These are phyloP conservation scores for Dryobates pubescens DNA, from an alignment of 2,797 vertebrate species.

Conservation along the genomic window DNA sequence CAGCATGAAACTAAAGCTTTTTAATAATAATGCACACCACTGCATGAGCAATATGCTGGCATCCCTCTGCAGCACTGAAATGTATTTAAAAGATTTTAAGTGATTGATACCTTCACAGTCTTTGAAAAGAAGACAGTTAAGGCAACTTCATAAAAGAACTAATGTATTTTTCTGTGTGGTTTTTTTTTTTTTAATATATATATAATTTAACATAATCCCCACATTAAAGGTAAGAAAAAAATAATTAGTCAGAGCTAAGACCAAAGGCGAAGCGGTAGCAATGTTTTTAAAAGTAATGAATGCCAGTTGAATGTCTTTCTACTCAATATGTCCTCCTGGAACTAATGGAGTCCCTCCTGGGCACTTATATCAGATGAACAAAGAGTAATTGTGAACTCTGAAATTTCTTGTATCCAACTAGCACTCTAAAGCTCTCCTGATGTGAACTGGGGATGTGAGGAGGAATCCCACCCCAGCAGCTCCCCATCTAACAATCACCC, in stretches of 20 bases:
- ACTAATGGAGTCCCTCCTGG: slow-evolving; percentile 14
- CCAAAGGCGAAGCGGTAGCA: slow-evolving; percentile 59
- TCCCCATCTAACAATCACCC: background rate
- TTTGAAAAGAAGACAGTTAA: background rate
- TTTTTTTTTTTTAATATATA: background rate
- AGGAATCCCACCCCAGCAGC: background rate
- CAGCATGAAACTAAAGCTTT: background rate
- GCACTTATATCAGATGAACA: slow-evolving; percentile 15
- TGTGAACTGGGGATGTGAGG: background rate
- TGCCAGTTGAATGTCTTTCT: slow-evolving; percentile 17
- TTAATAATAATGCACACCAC: background rate
- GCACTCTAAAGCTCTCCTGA: background rate
- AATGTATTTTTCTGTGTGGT: background rate
- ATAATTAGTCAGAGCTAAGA: slow-evolving; percentile 22
- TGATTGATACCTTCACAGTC: background rate
- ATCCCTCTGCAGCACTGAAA: background rate
- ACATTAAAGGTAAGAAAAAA: slow-evolving; percentile 30
- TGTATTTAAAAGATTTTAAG: slow-evolving; percentile 1
- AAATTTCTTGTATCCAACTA: background rate
- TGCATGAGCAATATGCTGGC: background rate
- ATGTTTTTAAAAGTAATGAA: slow-evolving; percentile 62
- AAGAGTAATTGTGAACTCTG: slow-evolving; percentile 6
- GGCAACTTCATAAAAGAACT: background rate
- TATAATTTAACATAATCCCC: background rate
- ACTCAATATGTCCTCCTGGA: slow-evolving; percentile 53